A percentile compares a stretch with the other conserved stretches of the same genome.
Conservation (phyloP, 2,888 invertebrate species). For the Tortricodes alternella region DNA sequence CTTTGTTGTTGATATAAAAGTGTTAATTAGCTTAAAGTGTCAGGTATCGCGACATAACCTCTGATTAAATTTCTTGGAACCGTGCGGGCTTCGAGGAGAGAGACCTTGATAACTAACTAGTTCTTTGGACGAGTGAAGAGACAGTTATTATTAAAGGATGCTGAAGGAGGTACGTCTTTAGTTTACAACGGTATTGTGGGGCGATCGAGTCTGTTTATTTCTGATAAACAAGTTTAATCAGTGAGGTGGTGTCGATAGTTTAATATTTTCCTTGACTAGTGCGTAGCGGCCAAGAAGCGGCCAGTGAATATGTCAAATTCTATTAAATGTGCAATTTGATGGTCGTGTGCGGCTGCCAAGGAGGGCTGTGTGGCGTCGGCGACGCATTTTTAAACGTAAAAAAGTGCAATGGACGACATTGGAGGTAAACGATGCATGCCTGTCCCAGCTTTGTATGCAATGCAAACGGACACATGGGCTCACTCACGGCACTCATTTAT, state of each 20-base stretch:
- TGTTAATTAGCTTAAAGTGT: conserved; percentile 42
- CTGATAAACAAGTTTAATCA: conserved; percentile 46
- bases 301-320: conserved; percentile 65
- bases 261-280: conserved; percentile 43
- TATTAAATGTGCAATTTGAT: conserved; percentile 67
- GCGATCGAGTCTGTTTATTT: conserved; percentile 61
- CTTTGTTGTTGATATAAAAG: conserved; percentile 29
- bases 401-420: conserved; percentile 75
- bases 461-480: conserved; percentile 22
- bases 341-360: conserved; percentile 59
- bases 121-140: conserved; percentile 78
- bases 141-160: conserved; percentile 81
- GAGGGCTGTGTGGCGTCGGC: conserved; percentile 66
- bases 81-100: conserved; percentile 71
- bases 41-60: conserved; percentile 59
- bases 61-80: conserved; percentile 74
- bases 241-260: conserved; percentile 56
- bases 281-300: conserved; percentile 55
- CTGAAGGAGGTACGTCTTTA: conserved; percentile 80
- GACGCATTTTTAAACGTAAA: conserved; percentile 54
- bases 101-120: conserved; percentile 83
- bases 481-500: conserved; percentile 26
- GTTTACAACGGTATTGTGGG: conserved; percentile 64
- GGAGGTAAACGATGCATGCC: conserved; percentile 75
- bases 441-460: conserved; percentile 41